Base-by-base conservation (phyloP, 2,888 invertebrate species). In the Sarcophaga subvicina region DNA sequence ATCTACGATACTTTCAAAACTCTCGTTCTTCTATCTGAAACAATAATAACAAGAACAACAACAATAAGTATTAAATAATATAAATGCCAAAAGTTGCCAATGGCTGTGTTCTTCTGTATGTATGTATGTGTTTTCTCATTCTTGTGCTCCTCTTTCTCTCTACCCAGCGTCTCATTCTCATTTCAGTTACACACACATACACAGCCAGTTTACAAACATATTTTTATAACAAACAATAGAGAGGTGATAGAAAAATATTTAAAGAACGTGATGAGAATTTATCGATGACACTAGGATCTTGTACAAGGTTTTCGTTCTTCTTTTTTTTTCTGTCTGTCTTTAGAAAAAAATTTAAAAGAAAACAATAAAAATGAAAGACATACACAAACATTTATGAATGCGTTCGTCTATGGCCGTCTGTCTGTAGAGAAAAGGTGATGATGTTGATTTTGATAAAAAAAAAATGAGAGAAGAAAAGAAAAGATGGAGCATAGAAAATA, bases 221-320 rank as follows among this genome's bases (percentile, higher is more conserved):
- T 17, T 25, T 17, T 25, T 27, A n/a, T 66, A 78, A 69, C 80
- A 87, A 83, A 84, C 84, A 84, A 87, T 75, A 69, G 87, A 90
- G 87, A 90, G 91, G 90, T 91, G 91, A 91, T 90, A 90, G 90
- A 90, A 91, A 91, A 91, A 91, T 92, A 92, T 91, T 92, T 92
- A 90, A 90, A 90, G 91, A 91, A 92, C 92, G 92, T 92, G 92
- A 92, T 91, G 90, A 90, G 92, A 92, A 92, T 92, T 92, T 91
- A 92, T 92, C 89, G 89, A 88, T 87, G 85, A 89, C 85, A 88
- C 83, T 64, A 71, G 64, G 37, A 72, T 73, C 60, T 63, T 12
- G 54, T 54, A 37, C 37, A 37, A 37, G 37, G 8, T 54, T 14
- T 17, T 54, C 1, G 12, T 54, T 54, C 54, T 17, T 54, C 54